Conservation (phyloP, 2,888 invertebrate genomes). For the Dynastes hyllus region DNA sequence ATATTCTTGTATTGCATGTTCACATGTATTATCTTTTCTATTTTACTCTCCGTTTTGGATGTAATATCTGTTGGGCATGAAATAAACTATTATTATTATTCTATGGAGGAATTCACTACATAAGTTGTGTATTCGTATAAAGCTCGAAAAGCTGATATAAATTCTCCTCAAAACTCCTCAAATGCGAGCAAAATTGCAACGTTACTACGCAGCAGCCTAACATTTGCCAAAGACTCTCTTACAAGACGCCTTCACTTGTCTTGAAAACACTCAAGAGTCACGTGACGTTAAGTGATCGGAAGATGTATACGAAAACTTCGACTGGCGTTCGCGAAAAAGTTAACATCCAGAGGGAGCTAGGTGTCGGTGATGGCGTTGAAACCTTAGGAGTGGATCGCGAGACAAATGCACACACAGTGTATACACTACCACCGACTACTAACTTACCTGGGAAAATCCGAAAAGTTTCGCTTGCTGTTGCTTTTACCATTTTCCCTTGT, state of each 20-base stretch:
- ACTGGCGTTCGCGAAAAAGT: constrained; percentile 14
- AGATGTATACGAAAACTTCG: constrained; percentile 37
- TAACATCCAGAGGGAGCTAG: constrained; percentile 16
- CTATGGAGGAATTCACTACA: no score
- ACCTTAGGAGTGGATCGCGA: constrained; percentile 10
- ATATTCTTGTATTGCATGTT: no score
- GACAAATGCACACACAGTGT: not conserved
- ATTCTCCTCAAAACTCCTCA: no score
- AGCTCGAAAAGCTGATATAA: no score
- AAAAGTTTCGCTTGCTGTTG: constrained; percentile 14
- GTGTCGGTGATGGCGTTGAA: constrained; percentile 12
- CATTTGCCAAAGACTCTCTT: not conserved
- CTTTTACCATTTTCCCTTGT: not conserved
- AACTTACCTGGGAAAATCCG: constrained; percentile 12
- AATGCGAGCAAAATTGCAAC: no score
- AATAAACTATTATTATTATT: no score
- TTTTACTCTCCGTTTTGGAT: no score
- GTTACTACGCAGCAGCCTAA: no score
- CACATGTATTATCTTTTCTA: no score
- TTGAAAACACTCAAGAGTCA: not conserved
- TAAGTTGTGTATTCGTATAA: no score
- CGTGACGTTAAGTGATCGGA: constrained; percentile 30
- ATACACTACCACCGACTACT: not conserved
- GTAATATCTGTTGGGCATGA: no score
- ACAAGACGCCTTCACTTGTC: not conserved